Evolutionary conservation across 2,113 vertebrate genomes (phyloP), one percentile per base, ranked within the genome.

Genomic region (Nesogale talazaci): DNA sequence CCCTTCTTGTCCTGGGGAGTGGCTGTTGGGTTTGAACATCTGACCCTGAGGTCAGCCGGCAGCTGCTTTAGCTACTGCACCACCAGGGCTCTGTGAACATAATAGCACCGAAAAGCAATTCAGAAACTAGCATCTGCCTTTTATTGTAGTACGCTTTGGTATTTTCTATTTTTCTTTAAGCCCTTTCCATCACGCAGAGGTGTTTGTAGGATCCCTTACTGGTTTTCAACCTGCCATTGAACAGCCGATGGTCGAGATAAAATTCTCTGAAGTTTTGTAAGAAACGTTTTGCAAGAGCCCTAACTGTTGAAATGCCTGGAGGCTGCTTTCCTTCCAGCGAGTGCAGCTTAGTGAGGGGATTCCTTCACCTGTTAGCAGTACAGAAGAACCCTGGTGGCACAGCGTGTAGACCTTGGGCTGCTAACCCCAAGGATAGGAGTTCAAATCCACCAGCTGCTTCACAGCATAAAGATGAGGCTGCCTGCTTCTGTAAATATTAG

Each of bases 261-360:
- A 93, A 91, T 91, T 94, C 85, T 77, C 46, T 52, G 46, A 89
- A 74, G 83, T 97, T 96, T 97, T 92, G 92, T 96, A 96, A 97
- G 95, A 92, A 69, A 92, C 72, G 34, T 97, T 97, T 97, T 95
- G 97, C 86, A 97, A 97, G 94, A 88, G 80, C 70, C 78, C 14
- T 69, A 59, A 67, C 93, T 97, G 82, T 96, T 93, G 96, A 96
- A 97, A 97, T 82, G 79, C 67, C 88, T 81, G 59, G 70, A 65
- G 78, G 63, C 31, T 34, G 38, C 94, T 94, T 95, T 88, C 83
- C 83, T 96, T 95, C 80, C 85, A 31, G 0, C 89, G 86, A 95
- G 86, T 40, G 52, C 19, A 82, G 69, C 72, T 76, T 86, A 78
- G 85, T 80, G 75, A 85, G 46, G 42, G 72, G 12, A 34, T 83